Percentiles rank a stretch among this genome's conserved stretches.
These are phyloP conservation scores for Nibea albiflora DNA, from an alignment of 2,113 vertebrate species.

Conservation along the genomic window DNA sequence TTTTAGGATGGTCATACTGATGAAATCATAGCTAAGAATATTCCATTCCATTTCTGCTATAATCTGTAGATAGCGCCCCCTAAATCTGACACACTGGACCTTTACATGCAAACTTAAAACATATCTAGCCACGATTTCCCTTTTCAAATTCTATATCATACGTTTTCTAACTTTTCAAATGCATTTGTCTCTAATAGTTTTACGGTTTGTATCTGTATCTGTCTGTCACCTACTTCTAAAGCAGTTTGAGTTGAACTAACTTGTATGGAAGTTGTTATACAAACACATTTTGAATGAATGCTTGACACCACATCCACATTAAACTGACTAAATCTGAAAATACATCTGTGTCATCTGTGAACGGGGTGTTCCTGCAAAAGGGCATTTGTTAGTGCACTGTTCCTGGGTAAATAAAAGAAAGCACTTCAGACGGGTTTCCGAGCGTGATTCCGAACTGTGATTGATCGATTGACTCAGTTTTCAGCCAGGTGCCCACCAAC, in stretches of 20 bases:
- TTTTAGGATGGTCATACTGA: too few relatives aligned
- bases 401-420: neutral
- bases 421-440: neutral
- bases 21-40: too few relatives aligned
- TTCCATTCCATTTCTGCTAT: too few relatives aligned
- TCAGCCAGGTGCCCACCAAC: neutral
- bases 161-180: too few relatives aligned
- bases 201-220: neutral
- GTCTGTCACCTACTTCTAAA: neutral
- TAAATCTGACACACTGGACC: too few relatives aligned
- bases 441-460: neutral
- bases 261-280: neutral
- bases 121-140: too few relatives aligned
- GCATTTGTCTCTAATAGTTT: too few relatives aligned
- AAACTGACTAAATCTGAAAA: neutral
- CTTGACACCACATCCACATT: neutral
- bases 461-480: neutral
- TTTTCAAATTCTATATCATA: too few relatives aligned
- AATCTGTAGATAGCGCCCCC: too few relatives aligned
- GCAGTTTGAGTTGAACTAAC: neutral
- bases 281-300: neutral
- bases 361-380: conserved; percentile 1
- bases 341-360: neutral
- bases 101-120: neutral
- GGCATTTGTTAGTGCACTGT: neutral